Evolutionary conservation across 2,888 invertebrate species (phyloP).

Genomic region (Tetramorium bicarinatum): DNA sequence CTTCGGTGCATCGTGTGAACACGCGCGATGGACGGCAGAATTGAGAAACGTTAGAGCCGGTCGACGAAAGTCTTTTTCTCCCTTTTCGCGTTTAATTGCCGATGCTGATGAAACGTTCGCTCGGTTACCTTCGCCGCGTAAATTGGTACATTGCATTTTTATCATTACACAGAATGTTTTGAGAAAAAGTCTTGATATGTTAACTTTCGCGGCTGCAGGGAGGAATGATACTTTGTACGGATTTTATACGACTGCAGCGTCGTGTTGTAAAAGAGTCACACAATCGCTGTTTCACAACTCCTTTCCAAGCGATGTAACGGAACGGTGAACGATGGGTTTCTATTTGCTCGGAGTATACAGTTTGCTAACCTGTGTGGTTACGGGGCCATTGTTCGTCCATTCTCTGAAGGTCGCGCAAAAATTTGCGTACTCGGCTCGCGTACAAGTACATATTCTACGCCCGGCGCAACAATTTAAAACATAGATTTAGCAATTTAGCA

Average conservation of each 20-base stretch:
- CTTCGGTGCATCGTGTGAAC: conserved; percentile 66
- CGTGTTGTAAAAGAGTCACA: background rate
- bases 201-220: background rate
- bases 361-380: conserved; percentile 11
- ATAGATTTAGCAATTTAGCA: background rate
- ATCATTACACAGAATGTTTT: background rate
- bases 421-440: background rate
- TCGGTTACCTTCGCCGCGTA: conserved; percentile 39
- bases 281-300: conserved; percentile 14
- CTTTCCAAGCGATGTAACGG: conserved; percentile 36
- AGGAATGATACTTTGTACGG: background rate
- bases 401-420: conserved; percentile 40
- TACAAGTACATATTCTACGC: background rate
- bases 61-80: conserved; percentile 4
- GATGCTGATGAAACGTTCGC: conserved; percentile 54
- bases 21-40: conserved; percentile 48
- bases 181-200: background rate
- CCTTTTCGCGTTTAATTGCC: conserved; percentile 32
- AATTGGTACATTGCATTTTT: conserved; percentile 37
- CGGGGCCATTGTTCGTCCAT: conserved; percentile 13
- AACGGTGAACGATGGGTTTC: conserved; percentile 42
- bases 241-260: background rate
- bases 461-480: background rate
- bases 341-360: conserved; percentile 43
- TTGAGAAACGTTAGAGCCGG: conserved; percentile 32